Percentiles rank a stretch among this genome's conserved stretches.
Conservation (phyloP, 2,113 vertebrate genomes). For the Anhinga rufa region DNA sequence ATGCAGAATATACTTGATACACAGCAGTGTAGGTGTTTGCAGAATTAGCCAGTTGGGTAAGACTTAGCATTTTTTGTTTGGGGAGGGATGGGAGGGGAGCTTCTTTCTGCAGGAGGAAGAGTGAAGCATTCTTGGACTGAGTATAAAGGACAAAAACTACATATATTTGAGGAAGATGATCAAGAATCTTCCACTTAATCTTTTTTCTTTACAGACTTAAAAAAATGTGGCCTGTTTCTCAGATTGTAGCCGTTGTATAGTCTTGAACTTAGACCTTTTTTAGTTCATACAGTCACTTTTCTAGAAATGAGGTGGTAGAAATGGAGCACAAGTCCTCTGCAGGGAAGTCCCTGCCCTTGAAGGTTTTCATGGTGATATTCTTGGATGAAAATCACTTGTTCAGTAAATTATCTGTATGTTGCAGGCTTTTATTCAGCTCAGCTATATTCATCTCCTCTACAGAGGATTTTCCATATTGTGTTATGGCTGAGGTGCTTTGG, state of each 20-base stretch:
- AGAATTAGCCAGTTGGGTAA: background rate
- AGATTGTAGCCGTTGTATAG: background rate
- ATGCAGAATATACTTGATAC: background rate
- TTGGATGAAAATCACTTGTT: background rate
- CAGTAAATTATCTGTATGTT: background rate
- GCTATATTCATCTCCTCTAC: background rate
- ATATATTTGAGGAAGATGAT: background rate
- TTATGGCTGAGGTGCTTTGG: background rate
- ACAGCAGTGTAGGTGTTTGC: background rate
- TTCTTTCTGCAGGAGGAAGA: background rate
- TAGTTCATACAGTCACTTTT: background rate
- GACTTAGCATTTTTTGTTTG: fast-evolving
- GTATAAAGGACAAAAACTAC: background rate
- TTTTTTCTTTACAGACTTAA: background rate
- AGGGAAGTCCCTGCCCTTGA: background rate
- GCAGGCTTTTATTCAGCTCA: background rate
- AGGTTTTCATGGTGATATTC: background rate
- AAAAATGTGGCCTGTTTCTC: background rate
- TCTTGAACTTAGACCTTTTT: background rate
- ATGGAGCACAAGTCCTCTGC: background rate
- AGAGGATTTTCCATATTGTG: fast-evolving
- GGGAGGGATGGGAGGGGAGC: background rate
- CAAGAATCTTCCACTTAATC: fast-evolving
- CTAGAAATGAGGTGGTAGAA: background rate
- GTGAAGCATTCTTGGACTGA: background rate